phyloP scores from a whole-genome alignment of 2,888 invertebrate species.

The Elmis aenea region DNA sequence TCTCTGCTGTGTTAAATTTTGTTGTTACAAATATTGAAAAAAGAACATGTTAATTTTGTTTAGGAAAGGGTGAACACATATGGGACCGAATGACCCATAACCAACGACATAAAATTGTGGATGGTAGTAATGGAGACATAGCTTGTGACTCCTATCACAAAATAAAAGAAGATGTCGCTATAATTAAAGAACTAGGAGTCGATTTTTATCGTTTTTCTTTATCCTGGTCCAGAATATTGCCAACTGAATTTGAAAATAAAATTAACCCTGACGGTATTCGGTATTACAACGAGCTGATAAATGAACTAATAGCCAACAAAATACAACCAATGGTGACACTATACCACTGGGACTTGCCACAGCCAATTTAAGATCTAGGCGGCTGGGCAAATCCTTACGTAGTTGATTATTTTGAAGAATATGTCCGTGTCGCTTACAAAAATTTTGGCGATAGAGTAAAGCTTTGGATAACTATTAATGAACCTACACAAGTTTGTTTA shows the following conservation, averaged over 20 bases:
- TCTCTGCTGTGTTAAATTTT: too few relatives aligned
- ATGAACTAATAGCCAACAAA: slow-evolving; percentile 56
- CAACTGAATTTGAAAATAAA: slow-evolving; percentile 57
- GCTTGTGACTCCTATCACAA: slow-evolving; percentile 65
- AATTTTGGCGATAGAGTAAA: slow-evolving; percentile 33
- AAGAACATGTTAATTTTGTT: too few relatives aligned
- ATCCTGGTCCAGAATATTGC: slow-evolving; percentile 63
- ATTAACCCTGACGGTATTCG: slow-evolving; percentile 64
- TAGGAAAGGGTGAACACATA: slow-evolving; percentile 48
- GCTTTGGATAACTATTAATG: slow-evolving; percentile 51
- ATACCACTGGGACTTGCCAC: slow-evolving; percentile 38
- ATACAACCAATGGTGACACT: slow-evolving; percentile 50
- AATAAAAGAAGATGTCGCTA: slow-evolving; percentile 56
- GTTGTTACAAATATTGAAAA: too few relatives aligned
- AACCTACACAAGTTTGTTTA: slow-evolving; percentile 38
- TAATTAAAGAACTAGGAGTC: slow-evolving; percentile 54
- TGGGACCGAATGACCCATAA: slow-evolving; percentile 51
- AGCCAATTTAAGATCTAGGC: slow-evolving; percentile 50
- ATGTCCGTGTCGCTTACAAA: slow-evolving; percentile 45
- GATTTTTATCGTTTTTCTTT: slow-evolving; percentile 56
- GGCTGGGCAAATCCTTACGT: slow-evolving; percentile 59
- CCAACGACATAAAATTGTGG: slow-evolving; percentile 48
- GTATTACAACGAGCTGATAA: slow-evolving; percentile 70
- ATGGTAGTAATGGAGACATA: slow-evolving; percentile 53
- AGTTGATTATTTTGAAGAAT: slow-evolving; percentile 51